Base-by-base conservation (phyloP, 1,140 invertebrate genomes). In the Anastrepha ludens region DNA sequence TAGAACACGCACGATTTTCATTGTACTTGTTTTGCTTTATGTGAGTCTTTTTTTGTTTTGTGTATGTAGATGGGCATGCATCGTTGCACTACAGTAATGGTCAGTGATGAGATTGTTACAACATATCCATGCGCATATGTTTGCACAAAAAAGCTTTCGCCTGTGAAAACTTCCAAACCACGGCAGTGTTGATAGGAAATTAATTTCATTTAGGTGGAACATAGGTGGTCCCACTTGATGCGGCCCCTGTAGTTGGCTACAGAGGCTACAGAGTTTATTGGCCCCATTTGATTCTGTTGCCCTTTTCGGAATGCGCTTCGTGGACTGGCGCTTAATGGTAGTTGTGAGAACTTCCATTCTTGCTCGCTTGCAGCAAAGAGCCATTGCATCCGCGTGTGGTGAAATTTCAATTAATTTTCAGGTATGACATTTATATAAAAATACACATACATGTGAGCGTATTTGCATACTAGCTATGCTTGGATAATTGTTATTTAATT, bases 191-290 rank as follows among this genome's bases (percentile, higher is more conserved):
- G 67, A 74, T 74, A 6, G 47, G 47, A 55, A 55, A 81, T 81
- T 81, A 81, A 81, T 81, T 81, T 81, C n/a, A 81, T 55, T 81
- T 81, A 55, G 47, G 17, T n/a, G 47, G 7, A 20, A 17, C 67
- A 5, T 39, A 70, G 67, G 41, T 55, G n/a, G 17, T 50, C 3
- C 13, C 67, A 17, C 6, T 2, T 0, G 11, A 1, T 2, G 50
- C 11, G 15, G 60, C 15, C 3, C 6, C 64, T 55, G 50, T 2
- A 55, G 6, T 55, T 3, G 50, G 11, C 29, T 8, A 2, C 50
- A 55, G 50, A 7, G 50, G 5, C 5, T 55, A 55, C 50, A 29
- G 50, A 55, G 50, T 55, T 58, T 13, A 62, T n/a, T 62, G 11
- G 11, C 60, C 60, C 17, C 17, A 13, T 62, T 13, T 62, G 60